Percentiles rank a stretch among this genome's conserved stretches.
These are phyloP conservation scores for Drosophila nr. medialis DNA, from an alignment of 2,888 invertebrate species.

Conservation along the genomic window DNA sequence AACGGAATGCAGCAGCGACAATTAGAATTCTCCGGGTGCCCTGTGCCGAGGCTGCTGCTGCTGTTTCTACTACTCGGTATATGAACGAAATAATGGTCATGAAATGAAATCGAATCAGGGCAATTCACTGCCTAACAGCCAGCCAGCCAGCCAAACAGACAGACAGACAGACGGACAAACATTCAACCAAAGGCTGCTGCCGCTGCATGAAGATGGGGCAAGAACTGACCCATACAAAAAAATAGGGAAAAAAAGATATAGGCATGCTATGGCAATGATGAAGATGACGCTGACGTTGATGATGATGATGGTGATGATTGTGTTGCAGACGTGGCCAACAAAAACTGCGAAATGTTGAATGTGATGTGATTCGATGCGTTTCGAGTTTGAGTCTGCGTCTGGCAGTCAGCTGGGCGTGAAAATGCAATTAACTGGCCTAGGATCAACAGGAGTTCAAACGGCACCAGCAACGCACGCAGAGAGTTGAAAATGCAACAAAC, in stretches of 20 bases:
- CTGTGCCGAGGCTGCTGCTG: constrained; percentile 3
- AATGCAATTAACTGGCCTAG: constrained; percentile 73
- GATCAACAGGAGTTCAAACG: constrained; percentile 16
- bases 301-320: constrained; percentile 22
- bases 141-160: neutral
- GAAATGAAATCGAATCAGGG: constrained; percentile 68
- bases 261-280: constrained; percentile 39
- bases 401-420: constrained; percentile 71
- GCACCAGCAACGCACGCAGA: neutral
- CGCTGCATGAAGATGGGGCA: constrained; percentile 1
- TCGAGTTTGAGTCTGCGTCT: constrained; percentile 39
- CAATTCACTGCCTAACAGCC: constrained; percentile 53
- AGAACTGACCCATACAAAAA: constrained; percentile 24
- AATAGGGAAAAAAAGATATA: constrained; percentile 6
- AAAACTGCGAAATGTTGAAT: constrained; percentile 60
- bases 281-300: constrained; percentile 23
- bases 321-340: constrained; percentile 16
- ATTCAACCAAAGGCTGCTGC: constrained; percentile 8
- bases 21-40: constrained; percentile 37
- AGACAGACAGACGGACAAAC: constrained; percentile 1
- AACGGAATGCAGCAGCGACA: constrained; percentile 39
- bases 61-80: constrained; percentile 3
- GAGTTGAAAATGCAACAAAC: constrained; percentile 31
- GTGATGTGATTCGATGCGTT: constrained; percentile 36
- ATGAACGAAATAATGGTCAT: constrained; percentile 61